A percentile compares a stretch with the other conserved stretches of the same genome.
Evolutionary conservation across 1,140 invertebrate genomes (phyloP).

Genomic region (Aradophagus sp.): DNA sequence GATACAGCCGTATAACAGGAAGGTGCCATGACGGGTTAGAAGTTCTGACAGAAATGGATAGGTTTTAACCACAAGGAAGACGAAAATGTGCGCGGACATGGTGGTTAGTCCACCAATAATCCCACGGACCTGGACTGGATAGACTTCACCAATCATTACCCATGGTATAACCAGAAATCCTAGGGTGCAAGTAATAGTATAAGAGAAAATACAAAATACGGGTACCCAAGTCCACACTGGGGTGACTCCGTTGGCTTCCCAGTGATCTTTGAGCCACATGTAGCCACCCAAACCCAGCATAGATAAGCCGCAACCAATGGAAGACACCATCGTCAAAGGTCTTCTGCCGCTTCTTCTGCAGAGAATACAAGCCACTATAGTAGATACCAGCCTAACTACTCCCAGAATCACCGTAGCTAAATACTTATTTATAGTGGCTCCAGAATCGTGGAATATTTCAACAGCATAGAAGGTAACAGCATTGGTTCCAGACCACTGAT

Average conservation of each 20-base stretch:
- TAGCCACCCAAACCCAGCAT: constrained; percentile 79
- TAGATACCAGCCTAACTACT: constrained; percentile 78
- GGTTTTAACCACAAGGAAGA: constrained; percentile 82
- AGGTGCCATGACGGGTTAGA: constrained; percentile 78
- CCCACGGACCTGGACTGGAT: constrained; percentile 80
- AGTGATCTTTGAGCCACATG: constrained; percentile 76
- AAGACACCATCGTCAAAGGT: constrained; percentile 81
- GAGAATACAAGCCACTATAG: constrained; percentile 78
- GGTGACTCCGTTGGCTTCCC: constrained; percentile 62
- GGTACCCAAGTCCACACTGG: constrained; percentile 78
- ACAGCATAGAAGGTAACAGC: constrained; percentile 87
- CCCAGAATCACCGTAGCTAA: constrained; percentile 82
- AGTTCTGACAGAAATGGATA: constrained; percentile 76
- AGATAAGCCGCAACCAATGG: constrained; percentile 79
- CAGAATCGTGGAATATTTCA: constrained; percentile 82
- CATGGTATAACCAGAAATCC: constrained; percentile 83
- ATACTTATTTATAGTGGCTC: constrained; percentile 78
- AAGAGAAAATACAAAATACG: constrained; percentile 78
- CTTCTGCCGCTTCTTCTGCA: constrained; percentile 79
- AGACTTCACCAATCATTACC: constrained; percentile 85
- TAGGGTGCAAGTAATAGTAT: constrained; percentile 79
- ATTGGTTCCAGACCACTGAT: constrained; percentile 85
- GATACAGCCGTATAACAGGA: constrained; percentile 79
- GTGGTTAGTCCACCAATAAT: constrained; percentile 81
- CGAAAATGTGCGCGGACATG: constrained; percentile 78